Evolutionary conservation across 1,140 invertebrate genomes (phyloP).

Genomic region (Bombus difficillimus): DNA sequence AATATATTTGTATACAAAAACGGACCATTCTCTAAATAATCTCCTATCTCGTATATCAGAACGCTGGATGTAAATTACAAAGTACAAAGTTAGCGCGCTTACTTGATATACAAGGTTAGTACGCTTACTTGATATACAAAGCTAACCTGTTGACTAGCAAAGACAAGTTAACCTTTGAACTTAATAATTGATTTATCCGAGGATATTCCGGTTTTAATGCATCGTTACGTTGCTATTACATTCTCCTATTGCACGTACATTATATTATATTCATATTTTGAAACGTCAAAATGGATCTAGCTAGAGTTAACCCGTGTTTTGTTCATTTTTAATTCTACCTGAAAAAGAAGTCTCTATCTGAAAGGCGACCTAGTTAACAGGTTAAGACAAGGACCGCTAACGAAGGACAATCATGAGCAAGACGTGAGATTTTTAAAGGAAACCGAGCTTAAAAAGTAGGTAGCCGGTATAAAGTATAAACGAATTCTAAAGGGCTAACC

Average conservation of each 20-base stretch:
- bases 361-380: not conserved
- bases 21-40: not conserved
- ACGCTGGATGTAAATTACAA: not conserved
- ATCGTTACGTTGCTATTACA: not conserved
- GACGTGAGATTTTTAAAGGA: not conserved
- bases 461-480: not conserved
- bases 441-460: not conserved
- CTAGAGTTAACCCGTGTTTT: not conserved
- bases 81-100: not conserved
- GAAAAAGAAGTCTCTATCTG: not conserved
- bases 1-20: not conserved
- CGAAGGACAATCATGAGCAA: not conserved
- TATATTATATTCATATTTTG: not conserved
- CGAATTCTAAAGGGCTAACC: not conserved
- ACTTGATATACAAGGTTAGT: not conserved
- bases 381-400: not conserved
- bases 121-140: not conserved
- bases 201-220: not conserved
- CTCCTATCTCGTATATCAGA: not conserved
- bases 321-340: not conserved
- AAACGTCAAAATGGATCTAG: not conserved
- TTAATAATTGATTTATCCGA: not conserved
- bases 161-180: not conserved
- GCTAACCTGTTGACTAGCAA: not conserved
- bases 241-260: not conserved